phyloP scores from a whole-genome alignment of 2,888 invertebrate species.

The Apeira syringaria region DNA sequence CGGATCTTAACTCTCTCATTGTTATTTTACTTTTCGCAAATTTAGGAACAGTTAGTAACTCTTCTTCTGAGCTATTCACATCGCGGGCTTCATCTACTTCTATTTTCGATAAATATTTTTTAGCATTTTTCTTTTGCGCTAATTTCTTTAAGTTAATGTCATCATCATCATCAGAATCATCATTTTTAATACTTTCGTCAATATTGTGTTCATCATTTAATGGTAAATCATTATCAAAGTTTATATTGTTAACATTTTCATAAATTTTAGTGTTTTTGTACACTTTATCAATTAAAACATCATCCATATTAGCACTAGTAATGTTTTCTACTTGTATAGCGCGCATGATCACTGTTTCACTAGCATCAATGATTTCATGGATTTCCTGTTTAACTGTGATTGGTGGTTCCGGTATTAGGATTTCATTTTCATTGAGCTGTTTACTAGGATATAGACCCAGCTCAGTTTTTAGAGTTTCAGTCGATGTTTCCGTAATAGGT shows the following conservation, averaged over 20 bases:
- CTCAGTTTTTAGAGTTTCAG: not conserved
- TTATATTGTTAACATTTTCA: too few species aligned
- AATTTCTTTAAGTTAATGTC: not conserved
- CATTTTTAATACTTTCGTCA: too few species aligned
- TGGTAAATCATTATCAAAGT: too few species aligned
- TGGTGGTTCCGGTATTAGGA: not conserved
- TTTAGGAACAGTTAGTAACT: not conserved
- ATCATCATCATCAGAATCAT: not conserved
- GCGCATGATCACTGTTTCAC: not conserved
- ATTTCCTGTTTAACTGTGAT: not conserved
- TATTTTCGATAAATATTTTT: not conserved
- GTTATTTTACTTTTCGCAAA: not conserved
- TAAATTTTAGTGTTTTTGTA: too few species aligned
- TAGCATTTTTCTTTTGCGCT: not conserved
- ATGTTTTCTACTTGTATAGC: not conserved
- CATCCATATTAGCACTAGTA: not conserved
- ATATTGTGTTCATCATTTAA: too few species aligned
- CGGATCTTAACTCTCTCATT: not conserved
- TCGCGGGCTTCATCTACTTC: not conserved
- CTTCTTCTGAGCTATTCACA: not conserved
- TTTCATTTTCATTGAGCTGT: not conserved
- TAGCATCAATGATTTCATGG: not conserved
- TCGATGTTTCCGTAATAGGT: not conserved
- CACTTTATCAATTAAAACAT: too few species aligned
- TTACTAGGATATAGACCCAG: not conserved